Evolutionary conservation across 2,888 invertebrate species (phyloP), one percentile per base, ranked within the genome.

Genomic region (Eupithecia vulgata): DNA sequence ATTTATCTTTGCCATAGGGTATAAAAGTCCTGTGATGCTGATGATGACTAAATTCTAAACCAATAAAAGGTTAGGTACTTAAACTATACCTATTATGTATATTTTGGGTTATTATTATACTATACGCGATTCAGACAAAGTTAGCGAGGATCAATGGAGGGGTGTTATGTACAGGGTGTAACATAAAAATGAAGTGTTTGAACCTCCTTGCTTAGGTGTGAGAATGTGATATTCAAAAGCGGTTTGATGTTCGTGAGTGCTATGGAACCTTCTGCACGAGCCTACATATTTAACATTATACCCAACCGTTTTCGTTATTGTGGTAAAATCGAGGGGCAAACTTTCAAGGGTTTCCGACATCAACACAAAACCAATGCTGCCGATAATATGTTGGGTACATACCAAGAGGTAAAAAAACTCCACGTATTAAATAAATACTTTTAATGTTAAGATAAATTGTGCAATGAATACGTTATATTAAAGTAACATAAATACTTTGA

Each of bases 221-320:
- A 80, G 78, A 78, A 76, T 81, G 72, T 77, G 79, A 78, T 78
- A 77, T 75, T 77, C 73, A 76, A 79, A 79, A 75, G 75, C 81
- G 78, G 78, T 81, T 81, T 82, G 83, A 84, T 84, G 85, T 82
- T 82, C 75, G 76, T 79, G 81, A 76, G 77, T 74, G 72, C 80
- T 80, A 80, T 76, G 72, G 82, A 84, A 85, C 83, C 85, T 80
- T 83, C 81, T 82, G 82, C 83, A 85, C 82, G 83, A 83, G 82
- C 79, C 80, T 76, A 81, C 81, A 82, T 82, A 84, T 81, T 86
- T 84, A 65, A 85, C 87, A 88, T 88, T 86, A 57, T 73, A 73
- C 83, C 86, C 83, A 87, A 65, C 86, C 84, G 85, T 84, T 84
- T 83, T 79, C 82, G 85, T 88, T 87, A 87, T 85, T 82, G 85